Conservation (phyloP, 2,797 vertebrate genomes). For the Pantherophis vulpinus region DNA sequence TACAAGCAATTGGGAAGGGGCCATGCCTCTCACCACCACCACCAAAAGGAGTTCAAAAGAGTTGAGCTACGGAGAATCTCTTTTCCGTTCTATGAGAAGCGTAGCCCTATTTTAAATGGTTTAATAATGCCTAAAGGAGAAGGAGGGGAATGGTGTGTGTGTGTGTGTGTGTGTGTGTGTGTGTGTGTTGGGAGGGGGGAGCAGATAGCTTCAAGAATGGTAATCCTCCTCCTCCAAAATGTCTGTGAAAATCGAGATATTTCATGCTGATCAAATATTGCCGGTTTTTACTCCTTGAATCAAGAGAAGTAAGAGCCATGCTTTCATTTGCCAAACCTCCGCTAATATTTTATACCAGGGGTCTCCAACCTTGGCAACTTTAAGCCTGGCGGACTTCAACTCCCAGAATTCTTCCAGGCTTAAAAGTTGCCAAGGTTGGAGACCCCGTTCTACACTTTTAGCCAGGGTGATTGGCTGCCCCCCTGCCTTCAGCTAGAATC, state of each 20-base stretch:
- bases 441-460: background rate
- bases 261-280: background rate
- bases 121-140: background rate
- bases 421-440: too few relatives aligned
- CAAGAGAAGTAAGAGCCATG: background rate
- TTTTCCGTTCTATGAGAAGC: background rate
- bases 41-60: background rate
- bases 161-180: background rate
- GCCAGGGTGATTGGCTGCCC: background rate
- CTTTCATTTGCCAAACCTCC: background rate
- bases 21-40: too few relatives aligned
- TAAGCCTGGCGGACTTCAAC: too few relatives aligned
- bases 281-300: background rate
- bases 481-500: background rate
- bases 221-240: too few relatives aligned
- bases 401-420: too few relatives aligned
- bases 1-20: background rate
- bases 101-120: background rate
- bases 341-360: background rate
- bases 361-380: too few relatives aligned
- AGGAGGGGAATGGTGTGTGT: too few relatives aligned
- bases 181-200: background rate
- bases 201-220: background rate
- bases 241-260: background rate
- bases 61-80: background rate